Percentiles rank a stretch among this genome's conserved stretches.
Evolutionary conservation across 1,140 invertebrate genomes (phyloP).

Genomic region (Trialeurodes vaporariorum): DNA sequence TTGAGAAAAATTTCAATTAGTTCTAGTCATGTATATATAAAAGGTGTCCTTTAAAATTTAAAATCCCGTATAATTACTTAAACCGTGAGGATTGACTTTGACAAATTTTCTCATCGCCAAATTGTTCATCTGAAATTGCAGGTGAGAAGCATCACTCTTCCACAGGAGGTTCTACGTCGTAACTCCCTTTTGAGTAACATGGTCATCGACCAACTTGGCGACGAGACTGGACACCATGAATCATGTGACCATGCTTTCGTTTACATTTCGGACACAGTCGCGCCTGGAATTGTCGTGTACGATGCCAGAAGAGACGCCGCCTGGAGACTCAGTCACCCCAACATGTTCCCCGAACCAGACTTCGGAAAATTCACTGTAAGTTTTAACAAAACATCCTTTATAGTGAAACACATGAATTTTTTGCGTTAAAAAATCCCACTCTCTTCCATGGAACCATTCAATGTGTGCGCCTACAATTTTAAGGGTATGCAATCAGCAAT

Average conservation of each 20-base stretch:
- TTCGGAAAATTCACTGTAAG: constrained; percentile 46
- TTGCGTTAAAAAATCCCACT: too few species aligned
- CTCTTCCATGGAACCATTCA: too few species aligned
- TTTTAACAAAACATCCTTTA: constrained; percentile 1
- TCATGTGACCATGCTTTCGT: constrained; percentile 60
- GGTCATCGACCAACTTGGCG: constrained; percentile 50
- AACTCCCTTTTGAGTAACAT: constrained; percentile 62
- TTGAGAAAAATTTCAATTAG: too few species aligned
- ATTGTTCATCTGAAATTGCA: too few species aligned
- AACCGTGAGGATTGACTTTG: too few species aligned
- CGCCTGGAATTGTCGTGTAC: constrained; percentile 59
- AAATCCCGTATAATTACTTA: too few species aligned
- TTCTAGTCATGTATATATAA: too few species aligned
- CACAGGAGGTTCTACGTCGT: constrained; percentile 49
- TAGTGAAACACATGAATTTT: too few species aligned
- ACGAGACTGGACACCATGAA: constrained; percentile 16
- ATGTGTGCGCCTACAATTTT: too few species aligned
- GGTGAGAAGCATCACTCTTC: constrained; percentile 39
- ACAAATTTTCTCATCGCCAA: too few species aligned
- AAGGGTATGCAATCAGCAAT: too few species aligned
- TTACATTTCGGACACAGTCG: constrained; percentile 65
- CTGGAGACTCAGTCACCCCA: constrained; percentile 60
- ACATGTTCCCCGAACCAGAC: constrained; percentile 70
- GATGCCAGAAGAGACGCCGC: constrained; percentile 55
- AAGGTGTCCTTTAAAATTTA: too few species aligned